Base-by-base conservation (phyloP, 2,113 vertebrate genomes). In the Melanerpes formicivorus region DNA sequence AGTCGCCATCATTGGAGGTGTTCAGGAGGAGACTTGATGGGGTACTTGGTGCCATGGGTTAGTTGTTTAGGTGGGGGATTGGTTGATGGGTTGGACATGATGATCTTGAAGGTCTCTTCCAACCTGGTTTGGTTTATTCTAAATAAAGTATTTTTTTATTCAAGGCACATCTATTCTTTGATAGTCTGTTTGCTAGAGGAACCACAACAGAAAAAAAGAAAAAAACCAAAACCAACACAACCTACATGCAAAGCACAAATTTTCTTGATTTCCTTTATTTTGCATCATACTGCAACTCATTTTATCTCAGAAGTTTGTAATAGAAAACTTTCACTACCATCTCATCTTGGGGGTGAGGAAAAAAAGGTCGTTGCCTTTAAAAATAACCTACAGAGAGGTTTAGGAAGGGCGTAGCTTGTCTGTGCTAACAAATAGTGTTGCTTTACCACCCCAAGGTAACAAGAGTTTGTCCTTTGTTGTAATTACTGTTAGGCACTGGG, bases 221-320 rank as follows among this genome's bases (percentile, higher is more conserved):
- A 59, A 59, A n/a, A 32, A 15, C 0, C 2, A 59, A n/a, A 32
- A 15, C 0, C 2, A 62, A 50, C 3, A 3, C 6, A 32, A 59
- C 21, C 44, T 30, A 75, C 19, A 44, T 4, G 6, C 21, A 59
- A 67, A 78, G 14, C 16, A 76, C 22, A 78, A 63, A 21, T 34
- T 17, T 4, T 34, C 9, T 62, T 54, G 0, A 30, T 72, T 79
- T 82, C 26, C 13, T 86, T 83, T 48, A 80, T 14, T 7, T 40
- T 27, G 30, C 18, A 56, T 7, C 0, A 0, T 40, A 63, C 70
- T 92, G 63, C 18, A 81, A 37, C n/a, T 50, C 15, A 23, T 40
- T 80, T 83, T 48, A n/a, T 58, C 59, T 62, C 22, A 60, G 26
- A 75, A 40, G 21, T 46, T 55, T 29, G 8, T n/a, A 69, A 32